Evolutionary conservation across 2,113 vertebrate genomes (phyloP), one percentile per base, ranked within the genome.

Genomic region (Pelmatolapia mariae): DNA sequence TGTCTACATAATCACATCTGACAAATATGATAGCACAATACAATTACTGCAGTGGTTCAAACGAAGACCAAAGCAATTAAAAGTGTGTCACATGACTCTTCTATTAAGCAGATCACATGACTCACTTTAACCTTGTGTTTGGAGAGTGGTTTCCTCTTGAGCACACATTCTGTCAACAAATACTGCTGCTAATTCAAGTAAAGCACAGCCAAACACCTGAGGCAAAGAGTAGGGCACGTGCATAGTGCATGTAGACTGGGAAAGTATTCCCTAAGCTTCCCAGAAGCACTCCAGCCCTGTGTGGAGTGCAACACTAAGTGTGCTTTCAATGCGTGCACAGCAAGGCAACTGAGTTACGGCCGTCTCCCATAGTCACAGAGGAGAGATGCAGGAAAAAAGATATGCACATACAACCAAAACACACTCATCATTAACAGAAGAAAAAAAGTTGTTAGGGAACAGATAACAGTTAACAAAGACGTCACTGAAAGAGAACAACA

Each of bases 181-280:
- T 83, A 90, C 85, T 81, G 66, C 57, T 87, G 79, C 66, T 84
- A 88, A 86, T 87, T 90, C 76, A 87, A 80, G 83, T 63, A 87
- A 90, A 89, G 53, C 86, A 52, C 56, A 63, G 73, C 50, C 84
- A 89, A 91, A 84, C 29, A 86, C 80, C 87, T 81, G 26, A 91
- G 82, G 89, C 84, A 85, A 82, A 80, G 82, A 24, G 16, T 18
- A 52, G 45, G 45, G 13, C 53, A 54, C 63, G 16, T 59, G 54
- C 43, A 19, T 85, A 61, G 76, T 45, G 81, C 40, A 68, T 90
- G 73, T 33, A 83, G 84, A 76, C 79, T 81, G 78, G 52, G 61
- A 68, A 82, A 81, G 73, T 78, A 87, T 87, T 87, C 88, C 90
- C 78, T 26, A 10, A 81, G 87, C 90, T 92, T 93, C 82, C 81